Evolutionary conservation across 2,888 invertebrate genomes (phyloP).

Genomic region (Patella pellucida): DNA sequence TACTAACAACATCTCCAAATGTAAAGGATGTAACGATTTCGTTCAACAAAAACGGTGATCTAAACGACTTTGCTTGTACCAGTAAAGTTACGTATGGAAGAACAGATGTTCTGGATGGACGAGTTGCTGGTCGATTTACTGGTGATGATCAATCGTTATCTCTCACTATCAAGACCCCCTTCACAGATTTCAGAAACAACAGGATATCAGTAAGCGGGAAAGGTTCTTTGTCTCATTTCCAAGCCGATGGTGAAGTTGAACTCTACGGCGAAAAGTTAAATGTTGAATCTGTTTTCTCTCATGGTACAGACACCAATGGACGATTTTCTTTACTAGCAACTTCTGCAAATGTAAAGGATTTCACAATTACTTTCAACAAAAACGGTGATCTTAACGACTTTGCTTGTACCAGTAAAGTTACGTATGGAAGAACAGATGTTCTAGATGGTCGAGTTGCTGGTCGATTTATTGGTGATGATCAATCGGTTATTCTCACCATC

Average conservation of each 20-base stretch:
- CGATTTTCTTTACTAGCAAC: slow-evolving; percentile 1
- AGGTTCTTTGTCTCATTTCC: slow-evolving; percentile 25
- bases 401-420: not conserved
- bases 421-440: not conserved
- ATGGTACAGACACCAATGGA: not conserved
- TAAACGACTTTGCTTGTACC: not conserved
- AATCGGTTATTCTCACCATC: slow-evolving; percentile 15
- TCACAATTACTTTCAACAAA: slow-evolving; percentile 15
- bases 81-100: not conserved
- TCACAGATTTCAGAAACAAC: slow-evolving; percentile 16
- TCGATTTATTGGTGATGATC: not conserved
- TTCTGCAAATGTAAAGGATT: slow-evolving; percentile 2
- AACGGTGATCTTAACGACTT: not conserved
- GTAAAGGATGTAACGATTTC: not conserved
- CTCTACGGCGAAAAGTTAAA: slow-evolving; percentile 27
- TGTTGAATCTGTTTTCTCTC: slow-evolving; percentile 24
- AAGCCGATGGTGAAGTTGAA: slow-evolving; percentile 28
- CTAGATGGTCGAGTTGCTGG: not conserved
- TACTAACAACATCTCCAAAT: not conserved
- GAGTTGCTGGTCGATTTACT: not conserved
- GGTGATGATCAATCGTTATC: slow-evolving; percentile 1
- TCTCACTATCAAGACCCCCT: slow-evolving; percentile 23
- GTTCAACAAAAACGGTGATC: slow-evolving; percentile 15
- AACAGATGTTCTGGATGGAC: not conserved
- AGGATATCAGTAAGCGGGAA: slow-evolving; percentile 25